Conservation (phyloP, 1,140 invertebrate species). For the Pristionchus pacificus region DNA sequence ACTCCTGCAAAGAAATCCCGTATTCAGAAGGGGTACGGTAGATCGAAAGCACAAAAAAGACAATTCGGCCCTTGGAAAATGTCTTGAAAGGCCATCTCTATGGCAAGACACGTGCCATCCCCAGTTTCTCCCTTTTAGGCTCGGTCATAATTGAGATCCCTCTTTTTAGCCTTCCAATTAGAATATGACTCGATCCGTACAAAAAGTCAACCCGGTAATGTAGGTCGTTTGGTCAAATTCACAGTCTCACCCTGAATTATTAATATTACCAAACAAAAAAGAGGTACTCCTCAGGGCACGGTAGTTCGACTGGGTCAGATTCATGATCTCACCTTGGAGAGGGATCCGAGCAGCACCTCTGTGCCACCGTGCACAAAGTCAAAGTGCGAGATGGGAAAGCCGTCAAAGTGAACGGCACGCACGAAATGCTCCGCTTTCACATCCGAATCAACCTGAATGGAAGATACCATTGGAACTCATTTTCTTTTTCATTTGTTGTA, state of each 20-base stretch:
- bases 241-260: no score
- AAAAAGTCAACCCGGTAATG: no score
- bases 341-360: neutral
- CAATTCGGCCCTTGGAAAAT: neutral
- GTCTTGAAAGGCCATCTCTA: conserved; percentile 4
- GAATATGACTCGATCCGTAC: neutral
- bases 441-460: neutral
- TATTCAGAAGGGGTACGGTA: neutral
- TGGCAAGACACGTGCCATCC: neutral
- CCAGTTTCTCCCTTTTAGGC: conserved; percentile 1
- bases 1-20: neutral
- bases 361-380: neutral
- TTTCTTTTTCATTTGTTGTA: no score
- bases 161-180: conserved; percentile 1
- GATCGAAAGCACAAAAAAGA: neutral
- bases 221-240: no score
- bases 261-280: no score
- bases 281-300: no score
- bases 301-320: no score
- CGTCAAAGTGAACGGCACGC: neutral
- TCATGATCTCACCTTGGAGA: no score
- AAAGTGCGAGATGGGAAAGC: neutral
- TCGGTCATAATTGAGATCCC: conserved; percentile 4
- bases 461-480: no score
- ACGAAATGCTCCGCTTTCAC: neutral